Evolutionary conservation across 2,113 vertebrate species (phyloP).

Genomic region (Marmota flaviventris): DNA sequence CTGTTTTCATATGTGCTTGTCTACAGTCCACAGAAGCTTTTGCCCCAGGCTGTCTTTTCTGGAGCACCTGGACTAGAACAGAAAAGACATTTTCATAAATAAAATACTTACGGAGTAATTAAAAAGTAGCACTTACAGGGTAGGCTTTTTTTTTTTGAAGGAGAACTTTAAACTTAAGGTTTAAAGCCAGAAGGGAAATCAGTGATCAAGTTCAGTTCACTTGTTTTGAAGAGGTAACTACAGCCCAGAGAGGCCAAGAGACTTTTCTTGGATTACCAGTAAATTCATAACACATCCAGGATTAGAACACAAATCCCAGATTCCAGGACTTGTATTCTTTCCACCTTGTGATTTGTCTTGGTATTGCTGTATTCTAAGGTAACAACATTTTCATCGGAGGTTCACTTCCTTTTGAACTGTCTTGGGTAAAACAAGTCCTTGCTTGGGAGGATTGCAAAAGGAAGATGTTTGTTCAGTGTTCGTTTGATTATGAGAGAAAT

Average conservation of each 20-base stretch:
- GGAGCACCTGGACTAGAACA: not conserved
- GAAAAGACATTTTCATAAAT: not conserved
- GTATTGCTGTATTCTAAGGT: not conserved
- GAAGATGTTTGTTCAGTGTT: not conserved
- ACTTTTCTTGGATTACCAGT: not conserved
- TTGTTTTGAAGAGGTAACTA: not conserved
- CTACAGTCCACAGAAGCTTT: not conserved
- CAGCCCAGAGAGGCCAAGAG: not conserved
- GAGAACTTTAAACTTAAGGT: not conserved
- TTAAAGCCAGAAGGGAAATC: not conserved
- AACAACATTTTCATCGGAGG: not conserved
- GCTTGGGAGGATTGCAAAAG: conserved; percentile 4
- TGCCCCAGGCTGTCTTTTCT: not conserved
- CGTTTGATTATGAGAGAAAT: not conserved
- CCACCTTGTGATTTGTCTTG: not conserved
- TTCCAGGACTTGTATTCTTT: not conserved
- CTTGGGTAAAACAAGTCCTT: not conserved
- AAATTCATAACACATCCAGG: not conserved
- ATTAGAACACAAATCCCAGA: not conserved
- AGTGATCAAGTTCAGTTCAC: not conserved
- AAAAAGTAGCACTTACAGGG: not conserved
- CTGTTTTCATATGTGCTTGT: not conserved
- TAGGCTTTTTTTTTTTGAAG: not conserved
- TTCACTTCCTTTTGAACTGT: not conserved
- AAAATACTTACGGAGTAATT: not conserved